phyloP scores from a whole-genome alignment of 2,888 invertebrate genomes.

The Napeogenes inachia region DNA sequence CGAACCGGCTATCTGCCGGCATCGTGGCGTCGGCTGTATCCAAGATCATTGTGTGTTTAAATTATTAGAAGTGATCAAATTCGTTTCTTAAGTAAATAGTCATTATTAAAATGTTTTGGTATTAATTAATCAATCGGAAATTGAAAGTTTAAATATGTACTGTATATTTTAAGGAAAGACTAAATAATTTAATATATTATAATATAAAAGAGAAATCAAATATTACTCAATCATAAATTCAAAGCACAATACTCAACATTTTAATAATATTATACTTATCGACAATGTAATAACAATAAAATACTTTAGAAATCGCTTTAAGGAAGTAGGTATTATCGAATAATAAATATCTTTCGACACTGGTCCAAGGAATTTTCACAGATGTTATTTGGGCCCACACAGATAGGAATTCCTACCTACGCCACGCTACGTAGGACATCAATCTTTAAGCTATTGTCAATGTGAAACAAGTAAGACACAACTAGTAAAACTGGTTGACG shows the following conservation, averaged over 20 bases:
- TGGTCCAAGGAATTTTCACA: slow-evolving; percentile 47
- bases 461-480: slow-evolving; percentile 29
- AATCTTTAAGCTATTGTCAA: slow-evolving; percentile 42
- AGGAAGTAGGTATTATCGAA: slow-evolving; percentile 40
- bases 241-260: slow-evolving; percentile 11
- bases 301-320: slow-evolving; percentile 27
- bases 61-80: too few relatives aligned
- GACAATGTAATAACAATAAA: slow-evolving; percentile 23
- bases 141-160: too few relatives aligned
- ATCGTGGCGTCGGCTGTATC: slow-evolving; percentile 54
- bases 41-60: slow-evolving; percentile 41
- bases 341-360: slow-evolving; percentile 44
- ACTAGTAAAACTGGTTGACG: slow-evolving; percentile 20
- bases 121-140: too few relatives aligned
- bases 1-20: slow-evolving; percentile 58
- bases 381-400: slow-evolving; percentile 59
- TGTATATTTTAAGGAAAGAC: too few relatives aligned
- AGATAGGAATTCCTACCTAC: slow-evolving; percentile 61
- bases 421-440: slow-evolving; percentile 45
- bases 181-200: too few relatives aligned
- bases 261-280: slow-evolving; percentile 15
- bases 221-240: not conserved
- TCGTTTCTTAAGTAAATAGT: too few relatives aligned
- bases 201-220: too few relatives aligned
- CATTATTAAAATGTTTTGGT: too few relatives aligned